Conservation (phyloP, 2,797 vertebrate genomes). For the Rhyacichthys aspro region DNA sequence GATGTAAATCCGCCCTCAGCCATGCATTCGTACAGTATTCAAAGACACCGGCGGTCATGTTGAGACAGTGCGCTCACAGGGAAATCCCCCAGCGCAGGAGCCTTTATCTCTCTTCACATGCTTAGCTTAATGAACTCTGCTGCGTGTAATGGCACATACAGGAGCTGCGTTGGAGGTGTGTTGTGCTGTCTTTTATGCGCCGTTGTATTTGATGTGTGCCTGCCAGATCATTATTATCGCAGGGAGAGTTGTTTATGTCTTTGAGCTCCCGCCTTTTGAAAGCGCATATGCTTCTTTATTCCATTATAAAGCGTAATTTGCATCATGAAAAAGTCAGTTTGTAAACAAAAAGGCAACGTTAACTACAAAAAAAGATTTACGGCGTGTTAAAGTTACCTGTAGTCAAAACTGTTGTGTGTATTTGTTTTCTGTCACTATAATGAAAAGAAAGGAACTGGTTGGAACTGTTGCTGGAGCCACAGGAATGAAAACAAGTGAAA, state of each 20-base stretch:
- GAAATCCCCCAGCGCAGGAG: constrained; percentile 73
- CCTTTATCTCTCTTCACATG: constrained; percentile 71
- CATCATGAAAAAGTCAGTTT: constrained; percentile 7
- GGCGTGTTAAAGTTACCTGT: constrained; percentile 5
- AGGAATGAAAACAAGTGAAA: constrained; percentile 19
- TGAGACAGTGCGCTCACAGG: constrained; percentile 74
- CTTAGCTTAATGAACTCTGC: constrained; percentile 71
- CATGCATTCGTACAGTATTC: constrained; percentile 74
- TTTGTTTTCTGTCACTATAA: constrained; percentile 26
- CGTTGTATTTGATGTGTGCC: constrained; percentile 68
- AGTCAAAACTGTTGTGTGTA: constrained; percentile 6
- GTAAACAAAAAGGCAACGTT: constrained; percentile 4
- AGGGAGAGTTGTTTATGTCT: constrained; percentile 66
- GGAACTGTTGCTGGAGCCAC: constrained; percentile 4
- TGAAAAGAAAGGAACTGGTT: neutral
- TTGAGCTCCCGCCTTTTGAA: constrained; percentile 41
- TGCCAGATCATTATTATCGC: constrained; percentile 58
- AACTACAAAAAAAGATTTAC: constrained; percentile 2
- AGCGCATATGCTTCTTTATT: constrained; percentile 19
- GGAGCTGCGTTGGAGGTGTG: constrained; percentile 65
- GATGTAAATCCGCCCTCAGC: constrained; percentile 75
- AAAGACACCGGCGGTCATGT: constrained; percentile 79
- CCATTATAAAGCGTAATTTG: constrained; percentile 16
- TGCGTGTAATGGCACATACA: constrained; percentile 76
- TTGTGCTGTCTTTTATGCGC: constrained; percentile 65